Evolutionary conservation across 2,797 vertebrate genomes (phyloP).

Genomic region (Tragopan temminckii): DNA sequence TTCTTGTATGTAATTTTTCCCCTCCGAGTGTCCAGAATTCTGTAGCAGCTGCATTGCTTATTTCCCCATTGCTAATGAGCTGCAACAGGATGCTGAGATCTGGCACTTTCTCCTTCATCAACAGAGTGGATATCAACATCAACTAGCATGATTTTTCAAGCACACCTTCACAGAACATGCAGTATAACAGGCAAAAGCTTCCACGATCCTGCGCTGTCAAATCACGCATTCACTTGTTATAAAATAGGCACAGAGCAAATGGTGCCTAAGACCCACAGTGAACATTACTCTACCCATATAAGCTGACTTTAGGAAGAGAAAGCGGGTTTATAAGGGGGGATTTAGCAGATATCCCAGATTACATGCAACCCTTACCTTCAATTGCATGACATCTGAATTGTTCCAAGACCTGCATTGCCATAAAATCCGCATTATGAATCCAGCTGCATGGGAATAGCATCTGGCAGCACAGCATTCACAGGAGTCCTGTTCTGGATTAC

Average conservation of each 20-base stretch:
- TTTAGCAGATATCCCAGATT: not conserved
- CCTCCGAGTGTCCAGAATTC: not conserved
- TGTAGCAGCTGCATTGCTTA: not conserved
- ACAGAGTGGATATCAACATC: not conserved
- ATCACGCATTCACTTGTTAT: not conserved
- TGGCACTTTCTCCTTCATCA: not conserved
- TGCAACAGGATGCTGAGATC: not conserved
- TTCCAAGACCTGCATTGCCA: not conserved
- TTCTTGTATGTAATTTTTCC: not conserved
- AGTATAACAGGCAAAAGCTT: not conserved
- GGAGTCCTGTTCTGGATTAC: not conserved
- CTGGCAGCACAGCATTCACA: not conserved
- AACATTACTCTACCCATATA: not conserved
- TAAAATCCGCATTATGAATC: not conserved
- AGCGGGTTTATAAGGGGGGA: not conserved
- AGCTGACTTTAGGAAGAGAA: not conserved
- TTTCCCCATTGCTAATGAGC: not conserved
- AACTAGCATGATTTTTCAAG: not conserved
- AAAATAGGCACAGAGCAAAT: rapidly evolving
- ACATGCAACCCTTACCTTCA: not conserved
- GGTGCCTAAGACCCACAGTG: not conserved
- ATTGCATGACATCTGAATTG: not conserved
- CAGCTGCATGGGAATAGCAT: not conserved
- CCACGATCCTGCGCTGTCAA: not conserved
- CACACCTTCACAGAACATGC: not conserved